Evolutionary conservation across 2,888 invertebrate species (phyloP).

Genomic region (Phrixothrix hirtus): DNA sequence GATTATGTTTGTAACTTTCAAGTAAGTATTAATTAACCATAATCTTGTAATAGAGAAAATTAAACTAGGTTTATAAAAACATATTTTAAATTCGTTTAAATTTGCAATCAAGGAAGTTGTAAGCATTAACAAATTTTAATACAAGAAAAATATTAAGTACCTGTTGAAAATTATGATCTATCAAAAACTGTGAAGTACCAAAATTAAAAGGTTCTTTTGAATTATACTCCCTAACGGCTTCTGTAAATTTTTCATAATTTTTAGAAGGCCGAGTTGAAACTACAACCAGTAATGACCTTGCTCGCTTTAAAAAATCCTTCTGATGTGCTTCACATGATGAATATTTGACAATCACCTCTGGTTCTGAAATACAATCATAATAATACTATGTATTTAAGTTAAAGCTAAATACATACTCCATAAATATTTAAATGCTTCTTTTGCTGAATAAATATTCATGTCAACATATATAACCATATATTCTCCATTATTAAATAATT

Average conservation of each 20-base stretch:
- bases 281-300: slow-evolving; percentile 84
- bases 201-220: slow-evolving; percentile 81
- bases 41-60: no score
- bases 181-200: slow-evolving; percentile 63
- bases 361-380: slow-evolving; percentile 56
- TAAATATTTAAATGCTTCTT: slow-evolving; percentile 77
- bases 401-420: slow-evolving; percentile 70
- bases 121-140: no score
- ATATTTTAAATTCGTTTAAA: no score
- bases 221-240: slow-evolving; percentile 79
- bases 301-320: slow-evolving; percentile 68
- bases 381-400: no score
- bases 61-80: no score
- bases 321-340: slow-evolving; percentile 66
- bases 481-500: slow-evolving; percentile 87
- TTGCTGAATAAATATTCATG: slow-evolving; percentile 80
- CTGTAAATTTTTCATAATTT: slow-evolving; percentile 76
- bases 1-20: no score
- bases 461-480: slow-evolving; percentile 96
- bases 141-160: slow-evolving; percentile 23
- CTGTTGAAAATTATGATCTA: slow-evolving; percentile 36
- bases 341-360: slow-evolving; percentile 62
- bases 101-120: no score
- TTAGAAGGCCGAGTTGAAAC: slow-evolving; percentile 82
- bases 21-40: no score